These are phyloP conservation scores for Meloidogyne hapla DNA, from an alignment of 1,140 invertebrate species.

Conservation along the genomic window DNA sequence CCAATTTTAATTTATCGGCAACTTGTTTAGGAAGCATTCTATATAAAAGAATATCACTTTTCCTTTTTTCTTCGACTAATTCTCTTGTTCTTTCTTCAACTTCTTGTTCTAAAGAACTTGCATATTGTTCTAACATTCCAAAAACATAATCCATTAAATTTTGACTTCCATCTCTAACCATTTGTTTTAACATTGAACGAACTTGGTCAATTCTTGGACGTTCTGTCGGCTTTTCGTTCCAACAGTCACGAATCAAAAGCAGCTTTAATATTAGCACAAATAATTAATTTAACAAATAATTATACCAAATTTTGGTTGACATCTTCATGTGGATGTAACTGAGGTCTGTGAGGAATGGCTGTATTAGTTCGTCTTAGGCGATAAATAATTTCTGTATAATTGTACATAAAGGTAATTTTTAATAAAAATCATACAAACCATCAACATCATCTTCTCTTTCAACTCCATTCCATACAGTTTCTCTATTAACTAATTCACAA, in stretches of 20 bases:
- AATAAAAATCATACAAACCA: slow-evolving; percentile 4
- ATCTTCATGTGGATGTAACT: neutral
- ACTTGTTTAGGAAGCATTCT: slow-evolving; percentile 53
- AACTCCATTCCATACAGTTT: slow-evolving; percentile 67
- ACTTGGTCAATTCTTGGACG: slow-evolving; percentile 13
- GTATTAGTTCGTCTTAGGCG: neutral
- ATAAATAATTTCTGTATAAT: neutral
- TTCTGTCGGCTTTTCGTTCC: slow-evolving; percentile 23
- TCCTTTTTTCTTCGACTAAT: slow-evolving; percentile 73
- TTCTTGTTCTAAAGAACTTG: neutral
- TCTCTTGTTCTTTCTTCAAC: slow-evolving; percentile 90
- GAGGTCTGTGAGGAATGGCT: neutral
- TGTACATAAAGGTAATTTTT: neutral
- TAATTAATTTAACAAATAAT: neutral
- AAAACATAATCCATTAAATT: slow-evolving; percentile 55
- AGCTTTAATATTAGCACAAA: neutral
- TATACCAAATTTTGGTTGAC: neutral
- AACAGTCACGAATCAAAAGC: slow-evolving; percentile 23
- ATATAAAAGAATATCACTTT: slow-evolving; percentile 21
- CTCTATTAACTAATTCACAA: slow-evolving; percentile 58
- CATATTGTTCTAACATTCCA: slow-evolving; percentile 70
- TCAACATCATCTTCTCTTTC: slow-evolving; percentile 46
- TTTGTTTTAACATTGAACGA: neutral
- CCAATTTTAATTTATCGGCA: slow-evolving; percentile 68
- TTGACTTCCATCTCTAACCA: slow-evolving; percentile 13